Evolutionary conservation across 2,797 vertebrate genomes (phyloP).

Genomic region (Sitta carolinensis): DNA sequence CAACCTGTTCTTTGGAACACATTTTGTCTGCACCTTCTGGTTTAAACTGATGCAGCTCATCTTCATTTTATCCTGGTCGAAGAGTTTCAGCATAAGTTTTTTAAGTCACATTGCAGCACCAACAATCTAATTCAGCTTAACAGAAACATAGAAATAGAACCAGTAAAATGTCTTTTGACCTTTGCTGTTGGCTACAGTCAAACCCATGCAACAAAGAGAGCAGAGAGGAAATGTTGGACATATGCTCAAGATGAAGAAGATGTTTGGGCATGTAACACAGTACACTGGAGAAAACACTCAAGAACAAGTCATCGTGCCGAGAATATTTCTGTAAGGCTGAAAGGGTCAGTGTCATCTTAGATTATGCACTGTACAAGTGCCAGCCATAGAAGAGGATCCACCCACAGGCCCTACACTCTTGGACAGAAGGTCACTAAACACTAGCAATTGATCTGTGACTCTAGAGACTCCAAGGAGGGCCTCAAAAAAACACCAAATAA

Average conservation of each 20-base stretch:
- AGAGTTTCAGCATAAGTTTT: conserved; percentile 44
- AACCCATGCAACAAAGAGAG: conserved; percentile 1
- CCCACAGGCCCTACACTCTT: neutral
- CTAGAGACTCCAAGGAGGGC: neutral
- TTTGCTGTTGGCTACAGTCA: conserved; percentile 49
- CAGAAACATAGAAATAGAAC: conserved; percentile 30
- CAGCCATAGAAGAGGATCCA: neutral
- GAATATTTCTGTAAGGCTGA: neutral
- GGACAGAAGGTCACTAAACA: conserved; percentile 42
- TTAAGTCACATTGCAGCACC: conserved; percentile 24
- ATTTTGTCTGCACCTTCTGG: neutral
- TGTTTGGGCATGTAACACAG: neutral
- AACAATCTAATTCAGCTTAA: conserved; percentile 39
- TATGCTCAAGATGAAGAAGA: neutral
- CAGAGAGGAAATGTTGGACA: conserved; percentile 1
- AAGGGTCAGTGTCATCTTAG: conserved; percentile 24
- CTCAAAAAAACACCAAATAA: neutral
- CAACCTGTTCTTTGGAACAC: neutral
- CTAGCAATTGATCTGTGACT: conserved; percentile 32
- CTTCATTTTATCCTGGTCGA: neutral
- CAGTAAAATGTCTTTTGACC: conserved; percentile 33
- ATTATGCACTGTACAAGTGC: conserved; percentile 5
- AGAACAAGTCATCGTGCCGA: conserved; percentile 11
- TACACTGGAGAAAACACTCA: conserved; percentile 20
- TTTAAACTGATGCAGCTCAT: neutral